A percentile compares a stretch with the other conserved stretches of the same genome.
These are phyloP conservation scores for Dynastes maya DNA, from an alignment of 2,888 invertebrate species.

Conservation along the genomic window DNA sequence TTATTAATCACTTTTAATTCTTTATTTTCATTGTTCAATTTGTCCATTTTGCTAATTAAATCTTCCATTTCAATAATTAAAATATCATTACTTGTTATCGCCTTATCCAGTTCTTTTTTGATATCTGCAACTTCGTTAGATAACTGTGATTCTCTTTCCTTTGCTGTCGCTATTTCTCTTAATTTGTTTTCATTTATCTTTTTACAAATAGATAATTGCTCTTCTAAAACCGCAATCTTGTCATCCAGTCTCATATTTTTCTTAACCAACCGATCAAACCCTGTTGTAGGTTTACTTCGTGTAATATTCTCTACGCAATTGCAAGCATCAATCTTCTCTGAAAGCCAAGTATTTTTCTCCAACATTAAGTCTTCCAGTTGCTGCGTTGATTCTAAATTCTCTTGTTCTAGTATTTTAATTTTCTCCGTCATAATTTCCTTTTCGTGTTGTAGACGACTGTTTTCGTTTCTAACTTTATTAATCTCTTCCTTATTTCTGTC, in stretches of 20 bases:
- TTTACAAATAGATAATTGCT: slow-evolving; percentile 26
- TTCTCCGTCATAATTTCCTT: slow-evolving; percentile 12
- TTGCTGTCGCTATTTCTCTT: slow-evolving; percentile 3
- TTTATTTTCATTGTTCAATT: slow-evolving; percentile 38
- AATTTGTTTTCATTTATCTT: background rate
- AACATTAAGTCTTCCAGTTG: slow-evolving; percentile 45
- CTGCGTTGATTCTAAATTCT: slow-evolving; percentile 17
- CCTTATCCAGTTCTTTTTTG: slow-evolving; percentile 23
- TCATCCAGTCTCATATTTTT: slow-evolving; percentile 41
- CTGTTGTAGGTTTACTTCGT: background rate
- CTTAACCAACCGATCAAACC: slow-evolving; percentile 29
- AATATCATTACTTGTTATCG: slow-evolving; percentile 6
- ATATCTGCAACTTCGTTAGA: background rate
- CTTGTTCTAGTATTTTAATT: slow-evolving; percentile 1
- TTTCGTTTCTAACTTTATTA: slow-evolving; percentile 15
- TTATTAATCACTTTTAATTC: background rate
- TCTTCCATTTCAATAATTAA: slow-evolving; percentile 13
- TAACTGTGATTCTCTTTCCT: slow-evolving; percentile 4
- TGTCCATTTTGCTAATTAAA: slow-evolving; percentile 2
- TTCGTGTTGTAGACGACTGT: background rate
- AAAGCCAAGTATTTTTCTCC: slow-evolving; percentile 40
- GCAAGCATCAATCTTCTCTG: slow-evolving; percentile 34
- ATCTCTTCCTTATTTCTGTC: slow-evolving; percentile 22
- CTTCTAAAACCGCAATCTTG: slow-evolving; percentile 32
- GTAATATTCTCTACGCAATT: background rate